A percentile compares a stretch with the other conserved stretches of the same genome.
phyloP scores from a whole-genome alignment of 2,797 vertebrate species.

The Coranthus polyacanthus region DNA sequence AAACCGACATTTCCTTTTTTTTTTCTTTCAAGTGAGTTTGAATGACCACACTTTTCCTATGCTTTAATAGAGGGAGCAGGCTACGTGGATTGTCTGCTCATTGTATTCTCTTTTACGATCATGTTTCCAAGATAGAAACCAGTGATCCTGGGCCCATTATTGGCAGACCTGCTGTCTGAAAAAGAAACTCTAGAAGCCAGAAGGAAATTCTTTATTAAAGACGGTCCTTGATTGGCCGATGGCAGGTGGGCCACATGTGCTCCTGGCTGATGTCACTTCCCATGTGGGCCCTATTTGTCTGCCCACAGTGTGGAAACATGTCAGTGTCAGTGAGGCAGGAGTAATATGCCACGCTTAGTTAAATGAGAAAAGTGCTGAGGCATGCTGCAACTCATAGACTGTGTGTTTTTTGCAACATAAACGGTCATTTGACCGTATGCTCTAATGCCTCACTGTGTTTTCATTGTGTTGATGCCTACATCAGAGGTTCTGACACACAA shows the following conservation, averaged over 20 bases:
- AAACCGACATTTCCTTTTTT: conserved; percentile 30
- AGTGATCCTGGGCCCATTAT: conserved; percentile 27
- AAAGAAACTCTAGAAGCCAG: conserved; percentile 42
- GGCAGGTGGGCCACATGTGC: conserved; percentile 67
- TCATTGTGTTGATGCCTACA: conserved; percentile 29
- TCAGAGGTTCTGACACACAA: conserved; percentile 10
- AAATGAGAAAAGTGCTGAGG: conserved; percentile 65
- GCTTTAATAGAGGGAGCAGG: conserved; percentile 53
- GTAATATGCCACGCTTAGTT: conserved; percentile 68
- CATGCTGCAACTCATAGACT: conserved; percentile 44
- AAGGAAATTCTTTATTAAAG: conserved; percentile 51
- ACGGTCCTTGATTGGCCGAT: conserved; percentile 42
- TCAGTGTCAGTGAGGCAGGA: conserved; percentile 59
- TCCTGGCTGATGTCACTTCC: conserved; percentile 66
- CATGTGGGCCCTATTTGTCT: conserved; percentile 68
- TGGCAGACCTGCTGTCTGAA: conserved; percentile 42
- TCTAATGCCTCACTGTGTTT: conserved; percentile 17
- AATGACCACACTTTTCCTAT: conserved; percentile 69
- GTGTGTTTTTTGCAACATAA: conserved; percentile 31
- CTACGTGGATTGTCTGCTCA: conserved; percentile 58
- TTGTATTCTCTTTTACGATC: conserved; percentile 62
- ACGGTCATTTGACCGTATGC: conserved; percentile 40
- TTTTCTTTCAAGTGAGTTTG: conserved; percentile 35
- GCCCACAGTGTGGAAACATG: conserved; percentile 59
- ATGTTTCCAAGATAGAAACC: conserved; percentile 69